Evolutionary conservation across 1,140 invertebrate genomes (phyloP), one percentile per base, ranked within the genome.

Genomic region (Polyergus mexicanus): DNA sequence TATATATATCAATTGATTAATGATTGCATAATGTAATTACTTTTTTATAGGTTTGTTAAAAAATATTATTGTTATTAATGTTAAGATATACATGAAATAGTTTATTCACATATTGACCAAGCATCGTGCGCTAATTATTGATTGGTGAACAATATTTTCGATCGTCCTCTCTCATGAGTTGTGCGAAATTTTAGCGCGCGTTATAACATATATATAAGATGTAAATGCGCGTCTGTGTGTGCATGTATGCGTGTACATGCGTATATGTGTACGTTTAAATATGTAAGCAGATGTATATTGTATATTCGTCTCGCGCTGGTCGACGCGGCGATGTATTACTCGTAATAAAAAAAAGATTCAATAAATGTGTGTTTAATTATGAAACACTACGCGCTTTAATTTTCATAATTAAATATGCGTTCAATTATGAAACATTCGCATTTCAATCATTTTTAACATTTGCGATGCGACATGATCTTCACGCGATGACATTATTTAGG

Each of bases 341-440:
- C 78, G 63, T 85, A 75, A 41, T 78, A 78, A 86, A 71, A 86
- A n/a, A 68, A 85, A 81, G 60, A 83, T 84, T 90, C 86, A 90
- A 90, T 90, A 90, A 90, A 90, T 90, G 86, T 90, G 32, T 32
- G 86, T 90, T 90, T 90, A 90, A 90, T 90, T 90, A 90, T 88
- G 76, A 90, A 81, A 32, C 41, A 62, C 1, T 38, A 56, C 0
- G 22, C 54, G 22, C 0, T 41, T 69, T 89, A 47, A n/a, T 86
- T 11, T 44, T 44, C 41, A 44, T 44, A 44, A 44, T 44, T 44
- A 44, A 44, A 44, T 10, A 11, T 44, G 41, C 19, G 47, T 51
- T 51, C 16, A 51, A 51, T 51, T 51, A 51, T 51, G 13, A 51
- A 51, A 19, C 47, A 51, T 51, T 51, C 16, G 47, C 0, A 51